phyloP scores from a whole-genome alignment of 2,888 invertebrate species.

The Linyphia triangularis region DNA sequence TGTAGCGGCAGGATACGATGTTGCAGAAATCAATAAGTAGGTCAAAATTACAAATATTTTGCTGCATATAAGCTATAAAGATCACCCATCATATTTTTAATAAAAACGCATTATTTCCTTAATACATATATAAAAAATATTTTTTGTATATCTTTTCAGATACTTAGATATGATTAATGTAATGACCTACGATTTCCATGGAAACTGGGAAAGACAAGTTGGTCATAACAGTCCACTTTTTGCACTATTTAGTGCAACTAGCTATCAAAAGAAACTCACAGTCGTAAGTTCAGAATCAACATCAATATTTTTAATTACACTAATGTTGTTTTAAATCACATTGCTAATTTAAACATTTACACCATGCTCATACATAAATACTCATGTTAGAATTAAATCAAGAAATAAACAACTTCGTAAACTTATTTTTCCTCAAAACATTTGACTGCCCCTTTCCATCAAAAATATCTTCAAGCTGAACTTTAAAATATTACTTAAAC shows the following conservation, averaged over 20 bases:
- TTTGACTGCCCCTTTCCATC: too few relatives aligned
- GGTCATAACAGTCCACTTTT: slow-evolving; percentile 95
- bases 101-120: too few relatives aligned
- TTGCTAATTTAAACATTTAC: background rate
- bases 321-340: background rate
- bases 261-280: slow-evolving; percentile 94
- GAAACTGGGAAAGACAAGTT: slow-evolving; percentile 95
- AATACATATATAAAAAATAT: background rate
- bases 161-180: slow-evolving; percentile 93
- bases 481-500: too few relatives aligned
- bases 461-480: too few relatives aligned
- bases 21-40: slow-evolving; percentile 95
- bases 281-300: slow-evolving; percentile 84
- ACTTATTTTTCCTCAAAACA: too few relatives aligned
- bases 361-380: too few relatives aligned
- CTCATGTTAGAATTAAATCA: too few relatives aligned
- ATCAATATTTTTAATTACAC: background rate
- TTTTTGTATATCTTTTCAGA: slow-evolving; percentile 74
- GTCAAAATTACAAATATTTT: background rate
- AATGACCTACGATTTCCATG: slow-evolving; percentile 97
- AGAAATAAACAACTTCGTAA: too few relatives aligned
- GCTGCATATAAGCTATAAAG: background rate
- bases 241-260: slow-evolving; percentile 92
- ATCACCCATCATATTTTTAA: too few relatives aligned
- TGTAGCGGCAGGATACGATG: slow-evolving; percentile 95